A percentile compares a stretch with the other conserved stretches of the same genome.
Conservation (phyloP, 30 jellyfish, hydroid and myxozoan species). For the Pelagia noctiluca region DNA sequence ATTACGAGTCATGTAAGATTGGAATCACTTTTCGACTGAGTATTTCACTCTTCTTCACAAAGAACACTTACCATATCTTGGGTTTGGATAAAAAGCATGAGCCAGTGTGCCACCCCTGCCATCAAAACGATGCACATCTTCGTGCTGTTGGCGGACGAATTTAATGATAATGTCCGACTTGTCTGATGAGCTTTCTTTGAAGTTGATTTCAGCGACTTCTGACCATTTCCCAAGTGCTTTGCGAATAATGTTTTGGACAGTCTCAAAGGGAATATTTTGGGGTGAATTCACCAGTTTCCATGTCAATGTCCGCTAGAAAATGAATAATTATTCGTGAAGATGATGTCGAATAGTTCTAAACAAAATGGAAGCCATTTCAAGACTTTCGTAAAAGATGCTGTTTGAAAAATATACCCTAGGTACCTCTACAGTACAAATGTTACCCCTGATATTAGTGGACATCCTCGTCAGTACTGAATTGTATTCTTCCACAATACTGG, state of each 20-base stretch:
- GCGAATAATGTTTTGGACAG: conserved; percentile 17
- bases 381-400: background rate
- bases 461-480: background rate
- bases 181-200: conserved; percentile 10
- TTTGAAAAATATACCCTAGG: background rate
- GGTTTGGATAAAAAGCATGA: conserved; percentile 89
- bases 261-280: background rate
- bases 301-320: conserved; percentile 52
- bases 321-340: background rate
- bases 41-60: background rate
- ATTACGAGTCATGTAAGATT: background rate
- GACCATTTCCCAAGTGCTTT: conserved; percentile 58
- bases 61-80: conserved; percentile 46
- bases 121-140: conserved; percentile 71
- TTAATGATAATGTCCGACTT: conserved; percentile 50
- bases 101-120: conserved; percentile 95
- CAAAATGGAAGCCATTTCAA: background rate
- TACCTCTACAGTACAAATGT: background rate
- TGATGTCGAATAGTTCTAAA: background rate
- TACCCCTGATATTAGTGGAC: background rate
- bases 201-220: conserved; percentile 39
- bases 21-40: background rate
- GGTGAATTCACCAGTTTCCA: conserved; percentile 70
- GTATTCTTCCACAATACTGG: background rate
- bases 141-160: conserved; percentile 16